Base-by-base conservation (phyloP, 2,113 vertebrate genomes). In the Crotophaga sulcirostris region DNA sequence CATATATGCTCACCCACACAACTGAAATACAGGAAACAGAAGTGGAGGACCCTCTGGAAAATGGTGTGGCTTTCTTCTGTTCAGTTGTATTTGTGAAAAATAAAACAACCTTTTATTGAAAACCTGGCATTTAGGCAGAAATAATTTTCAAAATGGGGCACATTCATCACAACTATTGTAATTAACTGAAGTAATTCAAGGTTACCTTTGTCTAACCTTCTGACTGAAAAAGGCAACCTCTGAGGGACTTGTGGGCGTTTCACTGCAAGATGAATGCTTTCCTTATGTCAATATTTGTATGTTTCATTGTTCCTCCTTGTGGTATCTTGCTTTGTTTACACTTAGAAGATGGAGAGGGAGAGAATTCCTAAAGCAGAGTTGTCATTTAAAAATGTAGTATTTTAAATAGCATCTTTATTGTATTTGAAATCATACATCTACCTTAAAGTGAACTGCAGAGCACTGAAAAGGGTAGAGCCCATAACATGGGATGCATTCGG, bases 121-220 rank as follows among this genome's bases (percentile, higher is more conserved):
- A 95, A 87, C 4, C 20, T 84, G 26, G 25, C 24, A 2, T 73
- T 95, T 84, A 90, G 64, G 28, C 26, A 96, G 73, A 90, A 96
- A 60, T 72, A 81, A 76, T 89, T 77, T 90, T 95, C 84, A 12
- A 84, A 90, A 94, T 36, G 34, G 34, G 76, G 5, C 16, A 62
- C 51, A 91, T 94, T 91, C n/a, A 92, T 96, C 3, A 47, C 85
- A 85, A 68, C 52, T 78, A 56, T 79, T 90, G 54, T 66, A 90
- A 93, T 90, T 93, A 96, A 77, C 68, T 91, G 38, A 67, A 94
- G 66, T 81, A 1, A 90, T 93, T 93, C 83, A 83, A 93, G 77
- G 80, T 96, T 92, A 87, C 77, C 95, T 95, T 87, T 94, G 66
- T 47, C 68, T 84, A 91, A 87, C 60, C 13, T 0, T 82, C 74